A percentile compares a stretch with the other conserved stretches of the same genome.
phyloP scores from a whole-genome alignment of 2,113 vertebrate genomes.

The Hypocryptadius cinnamomeus region DNA sequence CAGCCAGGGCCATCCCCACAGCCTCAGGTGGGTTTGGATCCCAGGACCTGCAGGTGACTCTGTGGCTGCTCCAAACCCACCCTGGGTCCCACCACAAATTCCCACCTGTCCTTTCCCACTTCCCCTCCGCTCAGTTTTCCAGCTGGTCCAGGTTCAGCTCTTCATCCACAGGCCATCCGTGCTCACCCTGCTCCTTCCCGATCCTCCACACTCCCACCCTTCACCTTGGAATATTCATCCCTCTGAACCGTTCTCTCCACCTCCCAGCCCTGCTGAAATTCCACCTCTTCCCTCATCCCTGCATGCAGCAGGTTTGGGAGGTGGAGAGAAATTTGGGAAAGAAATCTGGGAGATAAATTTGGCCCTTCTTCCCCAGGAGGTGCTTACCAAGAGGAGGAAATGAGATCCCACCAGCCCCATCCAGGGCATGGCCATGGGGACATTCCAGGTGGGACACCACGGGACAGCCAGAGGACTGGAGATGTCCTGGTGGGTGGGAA shows the following conservation, averaged over 20 bases:
- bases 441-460: background rate
- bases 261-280: background rate
- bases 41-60: background rate
- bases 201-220: background rate
- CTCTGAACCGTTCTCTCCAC: background rate
- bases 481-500: background rate
- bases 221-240: background rate
- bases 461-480: background rate
- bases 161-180: accelerated
- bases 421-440: background rate
- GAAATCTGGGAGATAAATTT: background rate
- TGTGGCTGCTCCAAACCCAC: background rate
- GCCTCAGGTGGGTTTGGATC: background rate
- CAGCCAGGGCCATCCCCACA: background rate
- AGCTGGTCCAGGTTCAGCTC: background rate
- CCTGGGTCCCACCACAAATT: background rate
- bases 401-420: background rate
- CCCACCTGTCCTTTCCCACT: background rate
- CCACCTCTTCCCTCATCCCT: background rate
- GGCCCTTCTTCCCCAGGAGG: background rate
- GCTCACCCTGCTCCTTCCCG: background rate
- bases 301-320: accelerated
- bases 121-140: background rate
- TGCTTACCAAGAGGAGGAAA: background rate
- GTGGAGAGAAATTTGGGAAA: background rate